Percentiles rank a stretch among this genome's conserved stretches.
Conservation (phyloP, 2,797 vertebrate species). For the Enteromius viviparus region DNA sequence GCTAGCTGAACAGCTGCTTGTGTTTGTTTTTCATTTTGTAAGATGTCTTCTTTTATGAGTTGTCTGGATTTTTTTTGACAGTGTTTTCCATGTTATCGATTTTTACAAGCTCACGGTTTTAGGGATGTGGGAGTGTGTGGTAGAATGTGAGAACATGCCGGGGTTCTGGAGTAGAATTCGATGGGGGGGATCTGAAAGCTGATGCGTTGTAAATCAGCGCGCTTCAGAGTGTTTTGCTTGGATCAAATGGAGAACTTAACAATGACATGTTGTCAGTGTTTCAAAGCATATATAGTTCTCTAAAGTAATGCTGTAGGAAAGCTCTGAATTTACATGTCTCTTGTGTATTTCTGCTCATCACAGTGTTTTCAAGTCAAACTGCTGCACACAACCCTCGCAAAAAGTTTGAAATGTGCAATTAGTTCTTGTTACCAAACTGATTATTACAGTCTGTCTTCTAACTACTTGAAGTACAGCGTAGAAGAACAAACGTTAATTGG, state of each 20-base stretch:
- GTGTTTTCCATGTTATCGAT: slow-evolving; percentile 44
- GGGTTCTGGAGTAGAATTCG: slow-evolving; percentile 8
- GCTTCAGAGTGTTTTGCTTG: slow-evolving; percentile 13
- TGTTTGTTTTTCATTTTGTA: slow-evolving; percentile 51
- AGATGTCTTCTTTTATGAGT: slow-evolving; percentile 54
- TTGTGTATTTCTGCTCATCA: slow-evolving; percentile 21
- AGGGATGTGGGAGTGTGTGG: slow-evolving; percentile 19
- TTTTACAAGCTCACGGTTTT: slow-evolving; percentile 46
- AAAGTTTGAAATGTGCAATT: slow-evolving; percentile 12
- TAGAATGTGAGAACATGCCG: slow-evolving; percentile 38
- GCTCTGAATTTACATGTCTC: slow-evolving; percentile 26
- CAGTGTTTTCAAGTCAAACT: neutral
- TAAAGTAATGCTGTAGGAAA: slow-evolving; percentile 21
- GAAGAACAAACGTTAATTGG: neutral
- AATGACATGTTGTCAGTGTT: slow-evolving; percentile 21
- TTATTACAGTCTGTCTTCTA: slow-evolving; percentile 4
- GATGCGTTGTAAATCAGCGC: slow-evolving; percentile 26
- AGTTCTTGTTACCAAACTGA: slow-evolving; percentile 7
- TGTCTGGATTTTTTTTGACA: slow-evolving; percentile 45
- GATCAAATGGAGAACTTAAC: slow-evolving; percentile 30
- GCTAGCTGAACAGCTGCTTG: slow-evolving; percentile 48
- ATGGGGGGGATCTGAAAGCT: slow-evolving; percentile 25
- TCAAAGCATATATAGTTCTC: slow-evolving; percentile 31
- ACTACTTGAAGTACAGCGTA: slow-evolving; percentile 4
- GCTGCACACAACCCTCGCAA: neutral